These are phyloP conservation scores for Zaprionus lachaisei DNA, from an alignment of 1,140 invertebrate genomes.

Conservation along the genomic window DNA sequence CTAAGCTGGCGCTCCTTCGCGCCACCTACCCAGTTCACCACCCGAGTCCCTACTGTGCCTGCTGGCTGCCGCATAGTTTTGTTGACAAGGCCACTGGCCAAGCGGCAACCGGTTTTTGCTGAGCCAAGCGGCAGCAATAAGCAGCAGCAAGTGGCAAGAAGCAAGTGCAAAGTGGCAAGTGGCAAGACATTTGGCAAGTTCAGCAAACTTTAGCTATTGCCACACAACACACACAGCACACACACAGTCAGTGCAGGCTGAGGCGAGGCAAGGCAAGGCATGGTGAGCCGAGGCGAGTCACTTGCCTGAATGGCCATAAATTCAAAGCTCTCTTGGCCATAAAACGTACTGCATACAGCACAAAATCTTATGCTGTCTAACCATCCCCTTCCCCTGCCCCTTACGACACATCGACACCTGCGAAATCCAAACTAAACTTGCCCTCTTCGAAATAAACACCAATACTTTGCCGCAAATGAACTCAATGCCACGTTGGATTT, in stretches of 20 bases:
- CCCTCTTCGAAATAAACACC: slow-evolving; percentile 31
- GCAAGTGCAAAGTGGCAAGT: slow-evolving; percentile 15
- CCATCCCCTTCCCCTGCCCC: neutral
- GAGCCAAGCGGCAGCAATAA: slow-evolving; percentile 21
- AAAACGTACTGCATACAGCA: slow-evolving; percentile 53
- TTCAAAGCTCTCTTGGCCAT: slow-evolving; percentile 52
- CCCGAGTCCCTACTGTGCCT: no score
- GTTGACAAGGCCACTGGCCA: slow-evolving; percentile 32
- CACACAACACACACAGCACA: slow-evolving; percentile 15
- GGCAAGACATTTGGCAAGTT: slow-evolving; percentile 53
- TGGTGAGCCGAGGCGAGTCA: slow-evolving; percentile 3
- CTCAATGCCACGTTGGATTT: slow-evolving; percentile 53
- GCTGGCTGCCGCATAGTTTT: neutral
- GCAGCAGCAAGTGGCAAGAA: neutral
- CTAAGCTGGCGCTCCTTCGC: neutral
- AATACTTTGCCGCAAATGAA: slow-evolving; percentile 42
- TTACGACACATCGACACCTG: slow-evolving; percentile 40
- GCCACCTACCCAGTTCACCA: no score
- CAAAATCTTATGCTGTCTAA: slow-evolving; percentile 37
- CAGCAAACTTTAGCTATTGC: slow-evolving; percentile 51
- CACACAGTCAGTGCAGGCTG: slow-evolving; percentile 1
- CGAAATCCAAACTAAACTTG: slow-evolving; percentile 30
- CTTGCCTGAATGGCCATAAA: slow-evolving; percentile 56
- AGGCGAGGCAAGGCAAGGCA: no score
- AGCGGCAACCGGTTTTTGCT: slow-evolving; percentile 17